Evolutionary conservation across 2,888 invertebrate species (phyloP), one percentile per base, ranked within the genome.

Genomic region (Scaptomyza caliginosa): DNA sequence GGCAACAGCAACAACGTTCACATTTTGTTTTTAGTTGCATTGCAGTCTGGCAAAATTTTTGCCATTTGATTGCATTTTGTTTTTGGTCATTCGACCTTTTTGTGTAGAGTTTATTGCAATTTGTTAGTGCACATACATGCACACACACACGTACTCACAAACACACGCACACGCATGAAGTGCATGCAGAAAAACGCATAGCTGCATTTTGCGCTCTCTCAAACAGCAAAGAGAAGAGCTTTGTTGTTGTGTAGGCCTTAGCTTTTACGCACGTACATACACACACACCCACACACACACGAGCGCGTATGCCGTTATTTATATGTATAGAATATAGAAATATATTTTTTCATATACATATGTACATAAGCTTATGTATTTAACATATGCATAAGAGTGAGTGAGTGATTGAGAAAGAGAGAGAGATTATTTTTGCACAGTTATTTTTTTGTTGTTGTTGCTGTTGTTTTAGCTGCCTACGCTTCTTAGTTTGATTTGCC

Each of bases 31-130:
- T 76, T 74, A 76, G 75, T 73, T 76, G 73, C 70, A 70, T 51
- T 79, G 72, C 85, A 76, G 81, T 81, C 84, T 83, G 81, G 78
- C 70, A 80, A 86, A 80, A 83, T 76, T 83, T 83, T 83, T 83
- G 86, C 80, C 81, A 84, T 84, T 84, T 76, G 85, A 79, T 81
- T 81, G 81, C 80, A 77, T 77, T 77, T 76, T 75, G 75, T 63
- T 64, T 78, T 65, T 65, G 78, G 50, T 45, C 26, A 56, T 58
- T 43, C 52, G 58, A 34, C 65, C 74, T 79, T 80, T 72, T 67
- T 73, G 71, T 73, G 75, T 67, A 72, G 73, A 59, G 75, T 70
- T 76, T 76, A 68, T 75, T 75, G 69, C 74, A 68, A 73, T 57
- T 63, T 71, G 65, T 82, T 85, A 85, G 82, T 67, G 65, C 77